Conservation (phyloP, 1,140 invertebrate species). For the Plectrocnemia conspersa region DNA sequence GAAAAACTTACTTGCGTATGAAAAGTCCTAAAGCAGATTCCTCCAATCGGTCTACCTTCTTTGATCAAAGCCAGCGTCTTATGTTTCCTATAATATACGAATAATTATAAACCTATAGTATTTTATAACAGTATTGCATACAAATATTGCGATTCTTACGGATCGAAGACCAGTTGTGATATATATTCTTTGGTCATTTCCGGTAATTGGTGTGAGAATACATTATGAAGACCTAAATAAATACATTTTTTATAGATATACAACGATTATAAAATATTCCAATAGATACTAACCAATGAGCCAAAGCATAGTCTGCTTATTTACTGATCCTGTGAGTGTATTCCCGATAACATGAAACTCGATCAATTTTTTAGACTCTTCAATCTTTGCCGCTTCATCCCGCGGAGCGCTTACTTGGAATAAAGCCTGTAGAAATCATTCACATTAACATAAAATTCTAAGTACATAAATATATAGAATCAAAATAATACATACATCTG, state of each 20-base stretch:
- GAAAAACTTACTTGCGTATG: conserved; percentile 59
- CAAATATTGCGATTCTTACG: conserved; percentile 66
- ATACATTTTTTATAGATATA: conserved; percentile 9
- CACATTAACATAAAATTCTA: conserved; percentile 4
- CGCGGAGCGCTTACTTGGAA: conserved; percentile 81
- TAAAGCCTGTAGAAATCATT: conserved; percentile 49
- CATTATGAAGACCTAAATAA: conserved; percentile 76
- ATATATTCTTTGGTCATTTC: conserved; percentile 99
- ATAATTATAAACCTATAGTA: background rate
- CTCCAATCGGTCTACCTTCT: conserved; percentile 89
- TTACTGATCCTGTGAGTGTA: conserved; percentile 78
- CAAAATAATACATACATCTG: conserved; percentile 57
- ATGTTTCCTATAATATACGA: conserved; percentile 72
- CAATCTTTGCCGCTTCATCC: conserved; percentile 85
- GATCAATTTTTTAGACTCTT: conserved; percentile 85
- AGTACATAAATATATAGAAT: background rate
- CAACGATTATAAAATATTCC: background rate
- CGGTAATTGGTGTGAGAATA: conserved; percentile 93
- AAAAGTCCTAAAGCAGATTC: conserved; percentile 97
- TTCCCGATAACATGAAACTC: conserved; percentile 94
- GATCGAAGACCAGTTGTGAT: conserved; percentile 94
- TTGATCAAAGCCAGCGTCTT: conserved; percentile 90
- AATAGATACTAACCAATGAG: conserved; percentile 57
- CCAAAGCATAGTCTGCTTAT: conserved; percentile 89
- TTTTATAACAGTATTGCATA: no score